Percentiles rank a stretch among this genome's conserved stretches.
Conservation (phyloP, 2,113 vertebrate species). For the Heterotis niloticus region DNA sequence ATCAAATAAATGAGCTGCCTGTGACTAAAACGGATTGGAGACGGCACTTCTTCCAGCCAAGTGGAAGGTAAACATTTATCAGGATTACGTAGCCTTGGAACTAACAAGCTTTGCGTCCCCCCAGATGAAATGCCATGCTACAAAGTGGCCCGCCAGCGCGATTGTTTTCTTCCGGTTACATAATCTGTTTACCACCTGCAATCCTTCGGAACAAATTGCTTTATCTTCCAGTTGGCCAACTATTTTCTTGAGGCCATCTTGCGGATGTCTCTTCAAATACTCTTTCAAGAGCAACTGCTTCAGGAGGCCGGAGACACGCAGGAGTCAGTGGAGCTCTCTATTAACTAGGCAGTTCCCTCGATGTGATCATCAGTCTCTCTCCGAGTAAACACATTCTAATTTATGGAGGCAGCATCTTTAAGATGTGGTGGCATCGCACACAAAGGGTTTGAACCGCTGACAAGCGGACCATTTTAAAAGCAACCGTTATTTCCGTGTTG, state of each 20-base stretch:
- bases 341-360: slow-evolving; percentile 33
- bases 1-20: slow-evolving; percentile 38
- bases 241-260: slow-evolving; percentile 33
- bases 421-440: neutral
- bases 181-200: slow-evolving; percentile 39
- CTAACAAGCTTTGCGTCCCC: neutral
- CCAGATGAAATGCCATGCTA: neutral
- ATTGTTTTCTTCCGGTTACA: slow-evolving; percentile 29
- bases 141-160: slow-evolving; percentile 11
- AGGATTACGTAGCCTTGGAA: slow-evolving; percentile 31
- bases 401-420: slow-evolving; percentile 31
- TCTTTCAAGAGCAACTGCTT: slow-evolving; percentile 28
- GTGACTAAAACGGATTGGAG: slow-evolving; percentile 37
- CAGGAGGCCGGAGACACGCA: slow-evolving; percentile 15
- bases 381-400: slow-evolving; percentile 36
- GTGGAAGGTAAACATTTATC: slow-evolving; percentile 37
- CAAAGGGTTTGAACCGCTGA: neutral
- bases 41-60: slow-evolving; percentile 12
- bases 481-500: neutral
- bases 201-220: slow-evolving; percentile 24
- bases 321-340: slow-evolving; percentile 29
- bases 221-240: slow-evolving; percentile 28
- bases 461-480: neutral
- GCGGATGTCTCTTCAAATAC: slow-evolving; percentile 37
- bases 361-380: slow-evolving; percentile 41